Evolutionary conservation across 2,888 invertebrate species (phyloP), one percentile per base, ranked within the genome.

Genomic region (Ischnus inquisitorius): DNA sequence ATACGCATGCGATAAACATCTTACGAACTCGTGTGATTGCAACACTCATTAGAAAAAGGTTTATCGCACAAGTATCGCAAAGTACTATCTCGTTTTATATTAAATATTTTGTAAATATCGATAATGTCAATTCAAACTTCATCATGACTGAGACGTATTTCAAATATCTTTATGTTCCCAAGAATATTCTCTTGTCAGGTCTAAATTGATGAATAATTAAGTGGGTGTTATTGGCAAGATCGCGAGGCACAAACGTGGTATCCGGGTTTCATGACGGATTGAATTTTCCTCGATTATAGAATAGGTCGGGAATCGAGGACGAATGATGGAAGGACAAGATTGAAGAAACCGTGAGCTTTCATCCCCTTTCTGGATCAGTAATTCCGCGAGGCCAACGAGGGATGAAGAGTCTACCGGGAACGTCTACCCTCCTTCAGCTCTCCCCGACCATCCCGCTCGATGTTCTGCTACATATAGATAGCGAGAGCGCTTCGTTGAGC

Each of bases 321-420:
- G 68, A 48, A n/a, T 28, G 28, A 60, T 25, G 48, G 62, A 64
- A 39, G 25, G 62, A 64, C 22, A 64, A 51, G 62, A 79, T 62
- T 64, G 60, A 68, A 62, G 39, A 39, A 64, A 79, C 62, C 78
- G 78, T 79, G 78, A 62, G 48, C 78, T 64, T 79, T 64, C 78
- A 62, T 79, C 71, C 69, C 48, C 46, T 71, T 71, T 71, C 78
- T 71, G 69, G 78, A 79, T 79, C 62, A 79, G 78, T 71, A 79
- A 79, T 71, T 79, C 62, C 64, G 71, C 48, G 12, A 51, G 12
- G 25, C 51, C 64, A 54, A 54, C 60, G 51, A 22, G 69, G 41
- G 48, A 79, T 34, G 69, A 51, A 48, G 68, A 34, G 48, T 69
- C 77, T 78, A 48, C 43, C 14, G 43, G 57, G 57, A 68, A 46